Evolutionary conservation across 2,113 vertebrate species (phyloP).

Genomic region (Thomomys bottae): DNA sequence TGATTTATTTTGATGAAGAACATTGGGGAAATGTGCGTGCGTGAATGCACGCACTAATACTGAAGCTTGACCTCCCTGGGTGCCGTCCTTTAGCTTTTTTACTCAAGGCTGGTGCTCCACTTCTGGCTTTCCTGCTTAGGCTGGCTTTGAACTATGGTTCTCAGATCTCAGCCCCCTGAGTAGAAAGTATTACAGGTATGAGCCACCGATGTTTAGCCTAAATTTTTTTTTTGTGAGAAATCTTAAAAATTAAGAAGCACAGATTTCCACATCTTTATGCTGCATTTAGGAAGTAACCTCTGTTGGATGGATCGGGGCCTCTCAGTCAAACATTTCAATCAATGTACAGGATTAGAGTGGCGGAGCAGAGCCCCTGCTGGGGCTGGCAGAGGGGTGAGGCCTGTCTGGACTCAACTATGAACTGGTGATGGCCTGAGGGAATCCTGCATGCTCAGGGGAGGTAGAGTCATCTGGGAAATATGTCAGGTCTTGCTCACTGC

Average conservation of each 20-base stretch:
- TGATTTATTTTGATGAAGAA: conserved; percentile 3
- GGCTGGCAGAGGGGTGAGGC: neutral
- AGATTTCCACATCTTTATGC: neutral
- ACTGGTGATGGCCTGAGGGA: neutral
- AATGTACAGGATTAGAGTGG: neutral
- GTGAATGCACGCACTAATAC: too few species aligned
- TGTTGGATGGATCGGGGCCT: neutral
- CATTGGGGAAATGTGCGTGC: neutral
- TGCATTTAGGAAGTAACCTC: neutral
- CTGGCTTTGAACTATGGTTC: too few species aligned
- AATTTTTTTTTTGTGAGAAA: neutral
- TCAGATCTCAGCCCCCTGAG: too few species aligned
- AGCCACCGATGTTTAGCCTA: too few species aligned
- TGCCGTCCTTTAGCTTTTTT: too few species aligned
- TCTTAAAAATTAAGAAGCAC: neutral
- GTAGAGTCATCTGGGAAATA: neutral
- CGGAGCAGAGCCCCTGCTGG: neutral
- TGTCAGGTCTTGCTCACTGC: neutral
- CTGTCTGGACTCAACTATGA: neutral
- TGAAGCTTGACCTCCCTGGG: too few species aligned
- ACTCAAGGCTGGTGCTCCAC: too few species aligned
- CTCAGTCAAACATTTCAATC: neutral
- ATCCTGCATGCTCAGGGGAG: neutral
- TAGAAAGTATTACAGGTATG: too few species aligned
- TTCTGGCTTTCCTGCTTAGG: too few species aligned